A percentile compares a stretch with the other conserved stretches of the same genome.
Conservation (phyloP, 2,888 invertebrate species). For the Onthophagus sagittarius region DNA sequence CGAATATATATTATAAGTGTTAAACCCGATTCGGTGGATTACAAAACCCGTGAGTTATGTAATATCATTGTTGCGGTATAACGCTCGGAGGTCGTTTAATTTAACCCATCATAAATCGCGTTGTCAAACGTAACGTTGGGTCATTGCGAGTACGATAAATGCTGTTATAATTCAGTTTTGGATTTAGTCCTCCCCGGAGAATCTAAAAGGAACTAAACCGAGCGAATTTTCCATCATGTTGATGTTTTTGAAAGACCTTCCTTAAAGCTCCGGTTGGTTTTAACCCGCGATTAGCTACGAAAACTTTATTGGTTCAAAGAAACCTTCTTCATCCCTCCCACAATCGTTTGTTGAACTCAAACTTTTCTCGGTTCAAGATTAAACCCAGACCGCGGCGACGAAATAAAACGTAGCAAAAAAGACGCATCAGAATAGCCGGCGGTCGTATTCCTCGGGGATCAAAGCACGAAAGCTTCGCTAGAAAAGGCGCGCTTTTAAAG, state of each 20-base stretch:
- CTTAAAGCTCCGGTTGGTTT: not conserved
- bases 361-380: not conserved
- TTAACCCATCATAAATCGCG: not conserved
- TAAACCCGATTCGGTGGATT: not conserved
- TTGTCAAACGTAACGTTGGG: not conserved
- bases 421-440: not conserved
- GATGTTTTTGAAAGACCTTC: not conserved
- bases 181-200: not conserved
- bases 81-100: not conserved
- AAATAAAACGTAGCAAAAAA: not conserved
- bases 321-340: not conserved
- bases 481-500: not conserved
- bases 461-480: constrained; percentile 3
- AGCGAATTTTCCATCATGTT: not conserved
- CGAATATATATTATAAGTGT: not conserved
- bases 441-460: not conserved
- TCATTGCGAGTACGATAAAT: not conserved
- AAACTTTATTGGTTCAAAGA: not conserved
- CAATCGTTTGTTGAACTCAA: not conserved
- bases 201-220: not conserved
- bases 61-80: not conserved
- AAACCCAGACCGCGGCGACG: not conserved
- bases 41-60: not conserved
- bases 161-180: not conserved
- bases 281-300: not conserved